Conservation (phyloP, 2,888 invertebrate species). For the Nudaria mundana region DNA sequence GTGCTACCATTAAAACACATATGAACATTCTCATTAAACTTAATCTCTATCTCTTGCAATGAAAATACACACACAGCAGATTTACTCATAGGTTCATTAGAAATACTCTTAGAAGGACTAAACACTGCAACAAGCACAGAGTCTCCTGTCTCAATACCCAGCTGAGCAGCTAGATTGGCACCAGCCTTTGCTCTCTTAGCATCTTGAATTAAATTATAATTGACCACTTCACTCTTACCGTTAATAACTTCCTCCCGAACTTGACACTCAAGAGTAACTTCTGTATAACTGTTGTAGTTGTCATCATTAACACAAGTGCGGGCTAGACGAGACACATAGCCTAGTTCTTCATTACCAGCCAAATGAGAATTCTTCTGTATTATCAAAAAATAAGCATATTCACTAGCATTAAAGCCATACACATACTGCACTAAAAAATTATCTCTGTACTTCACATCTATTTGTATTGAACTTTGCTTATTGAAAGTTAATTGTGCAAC, state of each 20-base stretch:
- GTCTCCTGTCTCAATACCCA: conserved; percentile 90
- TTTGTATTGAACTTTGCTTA: conserved; percentile 91
- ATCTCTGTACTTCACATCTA: conserved; percentile 96
- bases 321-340: conserved; percentile 94
- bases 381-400: conserved; percentile 97
- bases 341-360: conserved; percentile 92
- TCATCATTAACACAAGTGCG: conserved; percentile 97
- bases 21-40: conserved; percentile 98
- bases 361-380: conserved; percentile 96
- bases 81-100: conserved; percentile 89
- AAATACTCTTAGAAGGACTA: conserved; percentile 93
- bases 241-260: conserved; percentile 82
- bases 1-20: conserved; percentile 98
- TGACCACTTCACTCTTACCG: conserved; percentile 75
- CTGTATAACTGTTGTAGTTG: conserved; percentile 98
- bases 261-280: conserved; percentile 95
- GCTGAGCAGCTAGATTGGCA: conserved; percentile 88
- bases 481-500: conserved; percentile 92
- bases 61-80: conserved; percentile 97
- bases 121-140: conserved; percentile 94
- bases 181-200: conserved; percentile 94
- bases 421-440: conserved; percentile 98
- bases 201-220: conserved; percentile 96
- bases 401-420: conserved; percentile 97
- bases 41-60: conserved; percentile 92